Conservation (phyloP, 92 coral and sea anemone genomes). For the Palythoa heliodiscus region DNA sequence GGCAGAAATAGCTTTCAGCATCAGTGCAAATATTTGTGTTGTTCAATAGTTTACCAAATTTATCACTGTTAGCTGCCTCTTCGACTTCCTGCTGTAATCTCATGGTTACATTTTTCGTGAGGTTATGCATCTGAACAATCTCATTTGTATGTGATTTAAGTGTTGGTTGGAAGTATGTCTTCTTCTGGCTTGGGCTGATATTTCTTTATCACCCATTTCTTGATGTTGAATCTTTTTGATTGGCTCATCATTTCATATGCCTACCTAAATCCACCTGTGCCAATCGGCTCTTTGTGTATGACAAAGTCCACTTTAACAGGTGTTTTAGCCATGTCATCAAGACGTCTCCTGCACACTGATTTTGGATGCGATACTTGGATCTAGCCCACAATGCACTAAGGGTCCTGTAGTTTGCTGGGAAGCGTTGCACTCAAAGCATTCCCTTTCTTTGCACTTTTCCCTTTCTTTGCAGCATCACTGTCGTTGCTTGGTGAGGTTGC, state of each 20-base stretch:
- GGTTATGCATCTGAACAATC: slow-evolving; percentile 69
- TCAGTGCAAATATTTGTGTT: slow-evolving; percentile 46
- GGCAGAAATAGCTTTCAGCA: slow-evolving; percentile 30
- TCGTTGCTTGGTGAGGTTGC: slow-evolving; percentile 29
- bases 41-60: slow-evolving; percentile 32
- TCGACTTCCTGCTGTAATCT: slow-evolving; percentile 48
- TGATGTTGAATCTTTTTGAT: slow-evolving; percentile 40
- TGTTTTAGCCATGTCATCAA: slow-evolving; percentile 55
- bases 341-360: slow-evolving; percentile 41
- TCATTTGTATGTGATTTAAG: slow-evolving; percentile 71
- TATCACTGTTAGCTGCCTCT: slow-evolving; percentile 10
- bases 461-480: slow-evolving; percentile 44
- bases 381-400: slow-evolving; percentile 54
- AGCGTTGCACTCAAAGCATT: slow-evolving; percentile 33
- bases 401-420: slow-evolving; percentile 43
- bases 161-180: slow-evolving; percentile 61
- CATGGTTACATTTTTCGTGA: slow-evolving; percentile 67
- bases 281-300: slow-evolving; percentile 59
- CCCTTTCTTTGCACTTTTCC: background rate
- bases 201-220: slow-evolving; percentile 64
- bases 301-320: slow-evolving; percentile 53
- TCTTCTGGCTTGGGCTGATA: slow-evolving; percentile 55
- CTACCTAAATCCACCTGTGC: slow-evolving; percentile 59
- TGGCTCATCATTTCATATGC: slow-evolving; percentile 62
- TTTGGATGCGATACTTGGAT: slow-evolving; percentile 42